Evolutionary conservation across 1,140 invertebrate genomes (phyloP).

Genomic region (Cyclina sinensis): DNA sequence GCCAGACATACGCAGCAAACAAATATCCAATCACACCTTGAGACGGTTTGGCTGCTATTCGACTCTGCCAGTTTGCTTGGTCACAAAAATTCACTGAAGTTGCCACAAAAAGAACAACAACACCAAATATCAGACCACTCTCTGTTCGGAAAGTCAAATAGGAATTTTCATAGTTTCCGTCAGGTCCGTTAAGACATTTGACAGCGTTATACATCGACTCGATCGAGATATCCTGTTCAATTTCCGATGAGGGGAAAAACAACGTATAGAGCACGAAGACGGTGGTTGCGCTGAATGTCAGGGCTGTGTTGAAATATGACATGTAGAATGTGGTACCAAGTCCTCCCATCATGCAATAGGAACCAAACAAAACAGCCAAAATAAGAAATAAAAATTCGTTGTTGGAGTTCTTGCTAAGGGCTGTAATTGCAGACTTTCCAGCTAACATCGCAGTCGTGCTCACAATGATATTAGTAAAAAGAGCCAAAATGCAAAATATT

Average conservation of each 20-base stretch:
- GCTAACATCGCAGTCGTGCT: constrained; percentile 76
- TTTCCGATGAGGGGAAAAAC: constrained; percentile 54
- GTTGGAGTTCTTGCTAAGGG: constrained; percentile 75
- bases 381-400: constrained; percentile 85
- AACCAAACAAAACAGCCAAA: too few relatives aligned
- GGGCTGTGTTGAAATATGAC: too few relatives aligned
- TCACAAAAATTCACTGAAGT: constrained; percentile 86
- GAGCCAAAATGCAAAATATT: constrained; percentile 82
- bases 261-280: constrained; percentile 72
- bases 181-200: constrained; percentile 76
- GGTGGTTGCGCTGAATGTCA: constrained; percentile 83
- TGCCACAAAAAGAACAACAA: constrained; percentile 76
- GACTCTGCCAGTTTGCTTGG: too few relatives aligned
- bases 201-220: constrained; percentile 75
- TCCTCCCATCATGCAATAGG: too few relatives aligned
- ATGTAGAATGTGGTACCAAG: too few relatives aligned
- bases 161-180: constrained; percentile 82
- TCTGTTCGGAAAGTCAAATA: constrained; percentile 70
- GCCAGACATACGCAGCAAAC: constrained; percentile 83
- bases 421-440: constrained; percentile 73
- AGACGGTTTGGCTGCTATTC: constrained; percentile 82
- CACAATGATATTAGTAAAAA: constrained; percentile 84
- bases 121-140: constrained; percentile 78
- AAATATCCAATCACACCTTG: constrained; percentile 84
- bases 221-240: constrained; percentile 45